phyloP scores from a whole-genome alignment of 2,113 vertebrate genomes.

The Empidonax traillii region DNA sequence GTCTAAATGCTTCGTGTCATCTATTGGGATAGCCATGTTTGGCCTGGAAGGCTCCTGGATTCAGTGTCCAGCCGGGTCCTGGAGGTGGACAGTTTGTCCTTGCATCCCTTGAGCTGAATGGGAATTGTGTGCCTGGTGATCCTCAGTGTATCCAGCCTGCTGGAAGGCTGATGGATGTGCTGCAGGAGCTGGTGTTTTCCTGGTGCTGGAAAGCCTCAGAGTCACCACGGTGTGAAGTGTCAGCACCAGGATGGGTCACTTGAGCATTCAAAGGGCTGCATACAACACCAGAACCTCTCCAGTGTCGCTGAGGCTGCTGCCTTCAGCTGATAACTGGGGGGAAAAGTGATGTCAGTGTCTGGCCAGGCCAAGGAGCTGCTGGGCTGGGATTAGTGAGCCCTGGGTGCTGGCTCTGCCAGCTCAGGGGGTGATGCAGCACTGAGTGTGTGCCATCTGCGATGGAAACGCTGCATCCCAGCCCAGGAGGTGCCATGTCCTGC shows the following conservation, averaged over 20 bases:
- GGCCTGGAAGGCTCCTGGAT: background rate
- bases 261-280: accelerated
- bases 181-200: background rate
- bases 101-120: accelerated
- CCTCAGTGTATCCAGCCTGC: background rate
- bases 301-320: background rate
- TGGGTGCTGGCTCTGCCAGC: background rate
- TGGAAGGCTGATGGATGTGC: accelerated
- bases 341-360: constrained; percentile 8
- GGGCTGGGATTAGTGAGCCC: constrained; percentile 21
- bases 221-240: background rate
- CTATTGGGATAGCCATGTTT: accelerated
- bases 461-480: background rate
- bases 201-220: background rate
- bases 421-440: background rate
- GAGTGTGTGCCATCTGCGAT: background rate
- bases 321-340: background rate
- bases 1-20: background rate
- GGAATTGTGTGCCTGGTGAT: accelerated
- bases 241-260: accelerated
- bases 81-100: background rate
- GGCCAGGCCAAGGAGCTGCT: constrained; percentile 12
- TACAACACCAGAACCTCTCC: background rate
- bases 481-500: background rate
- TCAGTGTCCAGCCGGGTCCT: accelerated